Base-by-base conservation (phyloP, 2,888 invertebrate species). In the Suillia variegata region DNA sequence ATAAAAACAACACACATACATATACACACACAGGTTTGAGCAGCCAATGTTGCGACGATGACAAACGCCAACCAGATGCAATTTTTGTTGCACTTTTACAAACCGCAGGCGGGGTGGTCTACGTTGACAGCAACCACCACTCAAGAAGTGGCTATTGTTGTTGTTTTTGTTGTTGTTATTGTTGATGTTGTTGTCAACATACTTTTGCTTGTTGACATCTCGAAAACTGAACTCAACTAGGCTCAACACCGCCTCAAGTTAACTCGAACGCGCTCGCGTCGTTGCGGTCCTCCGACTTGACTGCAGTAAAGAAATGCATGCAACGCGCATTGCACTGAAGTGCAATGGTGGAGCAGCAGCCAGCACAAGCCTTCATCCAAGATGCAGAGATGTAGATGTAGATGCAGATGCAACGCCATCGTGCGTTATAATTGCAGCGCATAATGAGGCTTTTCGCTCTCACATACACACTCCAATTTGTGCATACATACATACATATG, bases 171-270 rank as follows among this genome's bases (percentile, higher is more conserved):
- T 64, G 66, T 60, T 59, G 63, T 58, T 62, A 56, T 62, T 61
- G 63, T 62, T 64, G 56, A 57, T 53, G 66, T 63, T 67, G 74
- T 74, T 76, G 77, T 73, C 75, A 75, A 75, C 76, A 76, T 71
- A 73, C 68, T 71, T 69, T 70, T 67, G 68, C 75, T 70, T 72
- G 75, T 77, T 76, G 76, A 76, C 76, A 77, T 70, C 68, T 61
- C 51, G 50, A 52, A 63, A 52, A 63, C 64, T 61, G 60, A 60
- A 66, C 62, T 54, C 49, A 54, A 54, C 20, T 50, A 50, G 22
- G 33, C 31, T 50, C 24, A 59, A 61, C n/a, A 33, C 22, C 45
- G 56, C 47, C 17, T 24, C 49, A 56, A 47, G 21, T 22, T 51
- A 38, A 50, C 24, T 48, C 53, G 48, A 48, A 34, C 58, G n/a